Conservation (phyloP, 2,888 invertebrate species). For the Ormia ochracea region DNA sequence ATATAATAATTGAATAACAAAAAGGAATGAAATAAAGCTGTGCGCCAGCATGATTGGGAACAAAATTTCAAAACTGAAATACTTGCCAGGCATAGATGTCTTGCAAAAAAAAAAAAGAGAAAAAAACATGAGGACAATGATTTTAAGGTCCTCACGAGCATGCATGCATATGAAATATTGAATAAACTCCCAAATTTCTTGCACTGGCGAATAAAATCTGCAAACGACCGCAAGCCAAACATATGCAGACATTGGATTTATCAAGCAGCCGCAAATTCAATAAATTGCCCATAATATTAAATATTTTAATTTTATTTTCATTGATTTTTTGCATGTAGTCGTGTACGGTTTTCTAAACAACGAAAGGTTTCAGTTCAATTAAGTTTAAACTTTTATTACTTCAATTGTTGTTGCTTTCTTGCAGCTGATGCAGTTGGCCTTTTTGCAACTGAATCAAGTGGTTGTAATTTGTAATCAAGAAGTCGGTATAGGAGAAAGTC, state of each 20-base stretch:
- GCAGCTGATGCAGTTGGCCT: not conserved
- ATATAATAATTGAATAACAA: too few relatives aligned
- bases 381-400: slow-evolving; percentile 28
- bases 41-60: too few relatives aligned
- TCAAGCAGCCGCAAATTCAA: not conserved
- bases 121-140: too few relatives aligned
- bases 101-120: too few relatives aligned
- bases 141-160: too few relatives aligned
- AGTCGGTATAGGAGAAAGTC: slow-evolving; percentile 47
- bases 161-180: too few relatives aligned
- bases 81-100: too few relatives aligned
- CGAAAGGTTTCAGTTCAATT: slow-evolving; percentile 51
- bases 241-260: not conserved
- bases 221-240: too few relatives aligned
- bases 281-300: slow-evolving; percentile 4
- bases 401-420: slow-evolving; percentile 12
- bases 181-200: too few relatives aligned
- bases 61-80: too few relatives aligned
- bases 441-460: slow-evolving; percentile 17
- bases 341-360: slow-evolving; percentile 17
- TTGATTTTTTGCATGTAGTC: not conserved
- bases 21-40: too few relatives aligned
- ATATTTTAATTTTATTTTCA: slow-evolving; percentile 22
- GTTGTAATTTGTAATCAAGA: slow-evolving; percentile 52
- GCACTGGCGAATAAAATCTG: too few relatives aligned